Base-by-base conservation (phyloP, 2,797 vertebrate species). In the Helicolenus hilgendorfi region DNA sequence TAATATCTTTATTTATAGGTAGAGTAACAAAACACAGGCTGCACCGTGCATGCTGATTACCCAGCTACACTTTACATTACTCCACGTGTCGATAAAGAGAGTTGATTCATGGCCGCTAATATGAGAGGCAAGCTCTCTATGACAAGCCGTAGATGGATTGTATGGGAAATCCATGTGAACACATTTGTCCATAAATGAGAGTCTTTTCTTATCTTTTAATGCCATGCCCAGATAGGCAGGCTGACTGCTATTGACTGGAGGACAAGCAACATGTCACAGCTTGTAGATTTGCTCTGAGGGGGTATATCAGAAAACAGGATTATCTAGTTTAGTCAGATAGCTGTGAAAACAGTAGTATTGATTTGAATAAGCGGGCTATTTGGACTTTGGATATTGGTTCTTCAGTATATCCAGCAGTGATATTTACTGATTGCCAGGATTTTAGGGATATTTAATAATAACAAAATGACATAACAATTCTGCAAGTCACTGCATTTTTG, bases 151-250 rank as follows among this genome's bases (percentile, higher is more conserved):
- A 77, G 86, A 94, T 88, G 80, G 89, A 94, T 94, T 89, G 72
- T 86, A 94, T 93, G 53, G 94, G 90, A 96, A 97, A 97, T 97
- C 94, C 77, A 95, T 96, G 90, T 36, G 24, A 91, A 85, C 87
- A 92, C 91, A 88, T 94, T 93, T 90, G 79, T 84, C 89, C 86
- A 93, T 94, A 93, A 94, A 96, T 82, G 81, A 91, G 71, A 84
- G 77, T 77, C 70, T 87, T 55, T 86, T 95, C 86, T 93, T 94
- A 95, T 95, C 92, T 92, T 82, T 91, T 92, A 96, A 94, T 89
- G 89, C 68, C 77, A 75, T 93, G 85, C 81, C 71, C 64, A 84
- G 79, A 89, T 81, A 73, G 84, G 79, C 79, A 72, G 63, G 36
- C 31, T 2, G 77, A 63, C 49, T 84, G 84, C 91, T 95, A 96